A percentile compares a stretch with the other conserved stretches of the same genome.
Conservation (phyloP, 2,888 invertebrate genomes). For the Drosophila longiperda region DNA sequence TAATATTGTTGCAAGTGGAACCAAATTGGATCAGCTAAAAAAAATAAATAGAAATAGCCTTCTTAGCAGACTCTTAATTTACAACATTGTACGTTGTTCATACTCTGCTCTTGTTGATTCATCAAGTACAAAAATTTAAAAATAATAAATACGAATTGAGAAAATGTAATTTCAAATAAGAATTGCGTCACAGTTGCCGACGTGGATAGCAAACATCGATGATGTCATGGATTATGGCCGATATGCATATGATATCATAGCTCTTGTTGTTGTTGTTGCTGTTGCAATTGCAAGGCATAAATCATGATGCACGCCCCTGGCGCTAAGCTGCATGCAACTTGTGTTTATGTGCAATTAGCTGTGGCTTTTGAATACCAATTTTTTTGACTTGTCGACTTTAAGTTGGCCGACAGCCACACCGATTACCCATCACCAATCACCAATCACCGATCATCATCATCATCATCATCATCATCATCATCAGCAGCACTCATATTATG, state of each 20-base stretch:
- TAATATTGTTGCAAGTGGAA: neutral
- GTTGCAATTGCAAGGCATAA: slow-evolving; percentile 29
- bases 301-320: slow-evolving; percentile 63
- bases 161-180: neutral
- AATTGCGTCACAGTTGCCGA: slow-evolving; percentile 30
- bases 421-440: slow-evolving; percentile 12
- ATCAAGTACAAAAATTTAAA: neutral
- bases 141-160: neutral
- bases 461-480: slow-evolving; percentile 12
- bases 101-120: neutral
- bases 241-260: slow-evolving; percentile 53
- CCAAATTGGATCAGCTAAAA: neutral
- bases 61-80: neutral
- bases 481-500: slow-evolving; percentile 22
- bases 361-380: slow-evolving; percentile 31
- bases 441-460: slow-evolving; percentile 19
- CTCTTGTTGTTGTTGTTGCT: slow-evolving; percentile 5
- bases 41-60: neutral
- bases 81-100: neutral
- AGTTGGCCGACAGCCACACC: slow-evolving; percentile 23
- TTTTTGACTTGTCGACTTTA: slow-evolving; percentile 32
- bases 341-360: slow-evolving; percentile 55
- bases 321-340: slow-evolving; percentile 30
- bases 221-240: slow-evolving; percentile 43
- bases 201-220: slow-evolving; percentile 28